Conservation (phyloP, 2,888 invertebrate species). For the Metopia argyrocephala region DNA sequence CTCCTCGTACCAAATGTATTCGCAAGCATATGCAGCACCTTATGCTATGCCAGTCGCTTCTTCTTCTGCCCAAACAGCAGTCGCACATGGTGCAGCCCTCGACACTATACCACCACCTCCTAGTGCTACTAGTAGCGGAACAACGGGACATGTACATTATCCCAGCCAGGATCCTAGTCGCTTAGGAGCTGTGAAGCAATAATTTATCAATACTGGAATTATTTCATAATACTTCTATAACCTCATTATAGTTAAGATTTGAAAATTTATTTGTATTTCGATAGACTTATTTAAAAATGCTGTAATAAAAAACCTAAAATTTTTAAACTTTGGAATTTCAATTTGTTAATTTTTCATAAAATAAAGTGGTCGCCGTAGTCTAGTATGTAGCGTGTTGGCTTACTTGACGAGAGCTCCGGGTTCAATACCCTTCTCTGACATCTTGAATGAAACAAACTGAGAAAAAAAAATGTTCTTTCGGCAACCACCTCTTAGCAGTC, state of each 20-base stretch:
- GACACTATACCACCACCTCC: slow-evolving; percentile 77
- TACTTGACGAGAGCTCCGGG: too few species aligned
- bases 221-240: slow-evolving; percentile 3
- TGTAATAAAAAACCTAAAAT: slow-evolving; percentile 23
- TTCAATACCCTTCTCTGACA: too few species aligned
- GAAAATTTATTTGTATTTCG: slow-evolving; percentile 20
- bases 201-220: not conserved
- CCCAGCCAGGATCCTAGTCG: slow-evolving; percentile 98
- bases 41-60: slow-evolving; percentile 73
- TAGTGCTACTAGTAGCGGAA: slow-evolving; percentile 80
- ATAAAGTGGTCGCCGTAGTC: too few species aligned
- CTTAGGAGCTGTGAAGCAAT: slow-evolving; percentile 84
- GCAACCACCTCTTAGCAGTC: too few species aligned
- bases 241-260: slow-evolving; percentile 30
- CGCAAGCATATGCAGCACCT: slow-evolving; percentile 78
- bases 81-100: slow-evolving; percentile 55
- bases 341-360: not conserved
- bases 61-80: slow-evolving; percentile 75
- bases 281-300: slow-evolving; percentile 21
- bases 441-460: too few species aligned
- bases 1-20: slow-evolving; percentile 76
- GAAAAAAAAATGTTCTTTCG: too few species aligned
- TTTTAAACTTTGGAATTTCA: not conserved
- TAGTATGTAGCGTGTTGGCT: too few species aligned
- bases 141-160: slow-evolving; percentile 87